Base-by-base conservation (phyloP, 2,888 invertebrate species). In the Trissoscelio sp. region DNA sequence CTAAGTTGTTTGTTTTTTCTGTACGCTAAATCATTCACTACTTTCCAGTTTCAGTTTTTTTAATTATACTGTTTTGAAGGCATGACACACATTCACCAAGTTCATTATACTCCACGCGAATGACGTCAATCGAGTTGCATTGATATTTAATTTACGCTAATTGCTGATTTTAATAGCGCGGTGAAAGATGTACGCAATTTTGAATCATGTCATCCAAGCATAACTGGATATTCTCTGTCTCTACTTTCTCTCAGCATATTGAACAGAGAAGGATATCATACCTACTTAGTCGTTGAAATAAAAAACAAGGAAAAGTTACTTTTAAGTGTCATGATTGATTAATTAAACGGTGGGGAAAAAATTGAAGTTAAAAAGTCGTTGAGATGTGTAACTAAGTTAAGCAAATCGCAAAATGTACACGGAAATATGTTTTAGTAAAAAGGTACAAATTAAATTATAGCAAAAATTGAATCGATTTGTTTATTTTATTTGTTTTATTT, bases 151-250 rank as follows among this genome's bases (percentile, higher is more conserved):
- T 64, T 55, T 44, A 20, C 44, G 44, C 3, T 64, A 53, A 62
- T 44, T 62, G 62, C 53, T n/a, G 20, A 55, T 42, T 74, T 62
- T 64, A 53, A 74, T 53, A 74, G 28, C 22, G 16, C 64, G 12
- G 28, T 53, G 55, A 53, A 64, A 44, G 73, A 74, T 42, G 44
- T 22, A 34, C 22, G 62, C 24, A 53, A 44, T 73, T 73, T 62
- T 51, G 48, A 64, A 53, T 31, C 64, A 53, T 55, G 55, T 53
- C 62, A 62, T 44, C 62, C 46, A 31, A 28, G 34, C 18, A 39
- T 42, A 74, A 64, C 73, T 53, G 73, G 64, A 74, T 72, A 55
- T 64, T 62, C 53, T 74, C 55, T 20, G 48, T 51, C 48, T 62
- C 14, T 51, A 42, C 42, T 60, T 39, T 22, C 62, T 53, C 62